A percentile compares a stretch with the other conserved stretches of the same genome.
Conservation (phyloP, 2,113 vertebrate genomes). For the Melierax canorus region DNA sequence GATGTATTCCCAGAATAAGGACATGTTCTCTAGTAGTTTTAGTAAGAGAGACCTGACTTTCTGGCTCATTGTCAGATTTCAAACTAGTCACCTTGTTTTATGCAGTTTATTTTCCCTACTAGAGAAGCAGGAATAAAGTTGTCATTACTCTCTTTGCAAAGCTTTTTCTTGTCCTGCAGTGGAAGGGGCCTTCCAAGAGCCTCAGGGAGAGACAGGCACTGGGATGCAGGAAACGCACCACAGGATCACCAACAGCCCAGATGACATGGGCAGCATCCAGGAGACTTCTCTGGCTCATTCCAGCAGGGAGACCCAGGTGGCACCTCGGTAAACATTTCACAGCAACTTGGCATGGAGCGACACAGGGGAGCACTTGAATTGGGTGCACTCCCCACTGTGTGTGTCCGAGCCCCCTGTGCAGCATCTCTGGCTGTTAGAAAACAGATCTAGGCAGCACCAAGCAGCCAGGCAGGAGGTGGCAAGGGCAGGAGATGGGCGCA, state of each 20-base stretch:
- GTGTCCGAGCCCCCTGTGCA: background rate
- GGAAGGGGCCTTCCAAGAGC: background rate
- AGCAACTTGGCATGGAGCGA: background rate
- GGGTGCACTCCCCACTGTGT: accelerated
- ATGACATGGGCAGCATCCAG: background rate
- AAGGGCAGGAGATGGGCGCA: background rate
- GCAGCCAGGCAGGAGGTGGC: slow-evolving; percentile 1
- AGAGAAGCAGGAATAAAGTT: background rate
- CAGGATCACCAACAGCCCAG: background rate
- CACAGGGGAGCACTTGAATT: background rate
- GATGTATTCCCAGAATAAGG: background rate
- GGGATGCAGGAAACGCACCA: background rate
- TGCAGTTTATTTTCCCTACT: background rate
- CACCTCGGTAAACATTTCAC: background rate
- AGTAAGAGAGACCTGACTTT: background rate
- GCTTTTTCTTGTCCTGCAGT: background rate
- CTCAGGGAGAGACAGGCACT: background rate
- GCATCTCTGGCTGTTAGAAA: background rate
- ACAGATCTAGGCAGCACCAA: background rate
- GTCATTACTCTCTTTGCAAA: background rate
- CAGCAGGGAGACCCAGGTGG: background rate
- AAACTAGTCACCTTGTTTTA: background rate
- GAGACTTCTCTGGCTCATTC: background rate
- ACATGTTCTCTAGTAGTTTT: background rate
- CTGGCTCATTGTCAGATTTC: background rate